Base-by-base conservation (phyloP, 2,797 vertebrate species). In the Leptoclinus maculatus region DNA sequence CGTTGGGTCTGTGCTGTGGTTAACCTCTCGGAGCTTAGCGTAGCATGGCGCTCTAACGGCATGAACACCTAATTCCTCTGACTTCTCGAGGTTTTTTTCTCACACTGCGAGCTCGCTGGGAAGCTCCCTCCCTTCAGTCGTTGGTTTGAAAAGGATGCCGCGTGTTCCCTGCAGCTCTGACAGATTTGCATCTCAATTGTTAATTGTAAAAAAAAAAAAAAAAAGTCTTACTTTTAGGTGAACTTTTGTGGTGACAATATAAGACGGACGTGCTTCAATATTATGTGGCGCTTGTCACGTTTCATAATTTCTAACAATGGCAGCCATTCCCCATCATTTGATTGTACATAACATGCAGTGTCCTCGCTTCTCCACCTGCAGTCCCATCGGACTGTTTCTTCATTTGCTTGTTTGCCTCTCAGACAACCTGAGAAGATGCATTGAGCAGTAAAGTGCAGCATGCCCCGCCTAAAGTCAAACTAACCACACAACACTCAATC, bases 1-100 rank as follows among this genome's bases (percentile, higher is more conserved):
- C 69, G 51, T 36, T 69, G 57, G 83, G 78, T 79, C 87, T 78
- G 85, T 73, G 71, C 88, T 86, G 89, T 84, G 89, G 86, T 92
- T 92, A 85, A 91, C 79, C 83, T 89, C 80, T 74, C 38, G 17
- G 53, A 86, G 88, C 77, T 86, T 64, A 83, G 88, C 51, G 36
- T 54, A 71, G 77, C 81, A 53, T 56, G 25, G 65, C 39, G 23
- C 72, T 78, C 77, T 47, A 82, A 66, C 75, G 58, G 76, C 80
- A 60, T 58, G 72, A 74, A 87, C 81, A 76, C 25, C 65, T 76
- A 8, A 75, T 72, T 79, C 71, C 66, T 67, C 72, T 70, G 72
- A 83, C 78, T 65, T 83, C 73, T 76, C 9, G 63, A 65, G 70
- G 71, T 12, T 74, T 85, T 83, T 67, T 2, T 13, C 21, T 77